Evolutionary conservation across 1,140 invertebrate species (phyloP), one percentile per base, ranked within the genome.

Genomic region (Cyclina sinensis): DNA sequence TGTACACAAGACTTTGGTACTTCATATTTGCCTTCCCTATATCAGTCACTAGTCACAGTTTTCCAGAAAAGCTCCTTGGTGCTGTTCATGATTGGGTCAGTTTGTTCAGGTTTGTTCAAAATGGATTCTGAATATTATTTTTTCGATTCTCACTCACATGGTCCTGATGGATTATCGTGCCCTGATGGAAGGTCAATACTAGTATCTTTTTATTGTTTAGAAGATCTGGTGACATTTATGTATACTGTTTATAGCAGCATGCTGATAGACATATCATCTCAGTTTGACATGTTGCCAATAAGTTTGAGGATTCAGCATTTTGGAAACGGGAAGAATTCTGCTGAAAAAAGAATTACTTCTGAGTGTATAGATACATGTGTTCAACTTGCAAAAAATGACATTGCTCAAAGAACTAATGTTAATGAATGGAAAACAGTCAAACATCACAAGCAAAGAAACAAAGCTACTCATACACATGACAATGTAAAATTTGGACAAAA

Each of bases 101-200:
- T 62, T 24, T 62, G 59, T 62, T 62, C 59, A 9, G 30, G 9
- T 24, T 7, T 30, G n/a, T 62, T 62, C 30, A 30, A 24, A 62
- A 30, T 11, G n/a, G n/a, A 62, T 62, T 7, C 7, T 62, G n/a
- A 9, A 16, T 73, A 37, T 37, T 73, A 37, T 32, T 73, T 73
- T 21, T 73, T 73, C 35, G 68, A 37, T 73, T 73, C 68, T 32
- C 68, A 37, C 35, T 16, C 68, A 73, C 68, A 73, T 30, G 68
- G 68, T 9, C 27, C 21, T 32, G 68, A 73, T 32, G 35, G 68
- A 11, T 37, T 73, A 9, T 73, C 68, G 12, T 73, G 18, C 32
- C 9, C 35, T 32, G 68, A 30, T 37, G 68, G 68, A 37, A 37
- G 24, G 21, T 73, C 68, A 73, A 7, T 73, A 11, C 35, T 73